A percentile compares a stretch with the other conserved stretches of the same genome.
phyloP scores from a whole-genome alignment of 2,888 invertebrate genomes.

The Erpobdella octoculata region DNA sequence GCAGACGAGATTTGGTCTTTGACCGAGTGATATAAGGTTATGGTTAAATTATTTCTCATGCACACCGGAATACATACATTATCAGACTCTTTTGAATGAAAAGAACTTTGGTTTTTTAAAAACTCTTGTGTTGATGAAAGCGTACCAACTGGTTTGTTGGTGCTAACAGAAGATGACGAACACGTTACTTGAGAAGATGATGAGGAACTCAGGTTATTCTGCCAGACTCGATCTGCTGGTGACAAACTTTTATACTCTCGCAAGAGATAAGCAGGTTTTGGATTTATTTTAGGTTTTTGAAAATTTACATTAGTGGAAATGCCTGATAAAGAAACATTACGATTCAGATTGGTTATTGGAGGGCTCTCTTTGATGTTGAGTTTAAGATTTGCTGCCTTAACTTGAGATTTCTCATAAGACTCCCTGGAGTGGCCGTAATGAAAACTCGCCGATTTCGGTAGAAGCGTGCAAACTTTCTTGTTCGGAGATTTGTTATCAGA shows the following conservation, averaged over 20 bases:
- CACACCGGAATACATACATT: no score
- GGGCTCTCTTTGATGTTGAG: no score
- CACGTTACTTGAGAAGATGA: not conserved
- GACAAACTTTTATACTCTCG: not conserved
- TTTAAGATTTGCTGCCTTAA: no score
- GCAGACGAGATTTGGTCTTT: no score
- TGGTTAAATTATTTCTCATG: not conserved
- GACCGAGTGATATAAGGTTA: not conserved
- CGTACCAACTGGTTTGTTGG: not conserved
- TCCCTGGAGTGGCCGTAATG: not conserved
- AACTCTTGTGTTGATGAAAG: no score
- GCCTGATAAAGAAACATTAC: no score
- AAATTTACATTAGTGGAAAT: not conserved
- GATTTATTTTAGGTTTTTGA: conserved; percentile 6
- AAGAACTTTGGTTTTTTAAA: no score
- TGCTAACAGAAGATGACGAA: not conserved
- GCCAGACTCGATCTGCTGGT: not conserved
- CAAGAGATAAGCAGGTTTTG: conserved; percentile 3
- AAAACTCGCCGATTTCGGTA: conserved; percentile 13
- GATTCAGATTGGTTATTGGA: no score
- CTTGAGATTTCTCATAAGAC: conserved; percentile 7
- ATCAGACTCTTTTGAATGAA: no score
- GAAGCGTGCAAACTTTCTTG: not conserved
- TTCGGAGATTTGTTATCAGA: not conserved
- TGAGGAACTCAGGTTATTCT: not conserved